Conservation (phyloP, 2,888 invertebrate genomes). For the Heteromyza rotundicornis region DNA sequence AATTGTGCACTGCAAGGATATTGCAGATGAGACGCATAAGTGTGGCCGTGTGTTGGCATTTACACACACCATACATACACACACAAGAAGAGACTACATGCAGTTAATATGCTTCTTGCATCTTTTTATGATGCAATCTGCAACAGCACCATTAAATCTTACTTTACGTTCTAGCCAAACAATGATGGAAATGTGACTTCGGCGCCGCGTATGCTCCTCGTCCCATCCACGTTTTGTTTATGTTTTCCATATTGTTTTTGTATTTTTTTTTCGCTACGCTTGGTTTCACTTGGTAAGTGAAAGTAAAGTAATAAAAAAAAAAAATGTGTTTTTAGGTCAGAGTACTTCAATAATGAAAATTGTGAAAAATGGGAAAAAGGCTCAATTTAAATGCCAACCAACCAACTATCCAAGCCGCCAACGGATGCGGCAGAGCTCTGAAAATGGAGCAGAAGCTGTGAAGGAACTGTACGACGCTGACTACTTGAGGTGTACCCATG, state of each 20-base stretch:
- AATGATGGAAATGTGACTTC: background rate
- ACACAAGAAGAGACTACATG: background rate
- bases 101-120: background rate
- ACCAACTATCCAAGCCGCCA: no score
- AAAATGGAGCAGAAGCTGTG: background rate
- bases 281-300: conserved; percentile 35
- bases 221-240: background rate
- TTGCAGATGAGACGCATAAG: no score
- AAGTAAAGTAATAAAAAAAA: conserved; percentile 53
- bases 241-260: conserved; percentile 13
- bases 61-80: background rate
- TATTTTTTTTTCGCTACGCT: conserved; percentile 3
- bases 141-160: no score
- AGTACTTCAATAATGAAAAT: conserved; percentile 31
- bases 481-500: background rate
- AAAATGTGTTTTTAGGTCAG: conserved; percentile 59
- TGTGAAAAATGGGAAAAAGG: conserved; percentile 18
- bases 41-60: background rate
- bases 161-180: background rate
- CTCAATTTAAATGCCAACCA: conserved; percentile 29
- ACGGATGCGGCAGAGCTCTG: conserved; percentile 25
- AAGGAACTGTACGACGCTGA: background rate
- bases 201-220: background rate
- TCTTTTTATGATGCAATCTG: background rate
- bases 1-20: no score